Percentiles rank a stretch among this genome's conserved stretches.
These are phyloP conservation scores for Synanthedon formicaeformis DNA, from an alignment of 2,888 invertebrate genomes.

Conservation along the genomic window DNA sequence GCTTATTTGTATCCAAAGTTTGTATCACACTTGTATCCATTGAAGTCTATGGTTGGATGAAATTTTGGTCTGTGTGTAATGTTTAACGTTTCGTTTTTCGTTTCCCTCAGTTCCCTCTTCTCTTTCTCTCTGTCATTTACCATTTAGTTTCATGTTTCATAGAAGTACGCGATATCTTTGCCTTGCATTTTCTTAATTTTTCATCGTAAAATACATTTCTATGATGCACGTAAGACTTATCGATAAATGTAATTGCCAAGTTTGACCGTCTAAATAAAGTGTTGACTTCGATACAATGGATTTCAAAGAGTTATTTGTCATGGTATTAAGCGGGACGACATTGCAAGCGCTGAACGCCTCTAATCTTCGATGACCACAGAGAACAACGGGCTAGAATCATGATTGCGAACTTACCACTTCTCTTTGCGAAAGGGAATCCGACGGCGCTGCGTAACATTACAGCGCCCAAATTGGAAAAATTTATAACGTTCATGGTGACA, in stretches of 20 bases:
- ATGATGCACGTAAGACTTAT: too few relatives aligned
- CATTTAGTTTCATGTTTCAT: not conserved
- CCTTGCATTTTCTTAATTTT: slow-evolving; percentile 30
- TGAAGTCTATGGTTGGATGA: too few relatives aligned
- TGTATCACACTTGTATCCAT: too few relatives aligned
- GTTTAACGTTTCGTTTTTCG: slow-evolving; percentile 5
- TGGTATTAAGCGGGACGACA: slow-evolving; percentile 35
- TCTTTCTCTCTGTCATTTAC: slow-evolving; percentile 20
- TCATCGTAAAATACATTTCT: slow-evolving; percentile 15
- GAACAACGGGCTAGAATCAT: slow-evolving; percentile 57
- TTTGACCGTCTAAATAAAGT: slow-evolving; percentile 12
- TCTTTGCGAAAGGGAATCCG: slow-evolving; percentile 79
- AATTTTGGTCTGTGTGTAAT: too few relatives aligned
- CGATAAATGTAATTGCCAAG: slow-evolving; percentile 9
- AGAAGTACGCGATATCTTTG: slow-evolving; percentile 20
- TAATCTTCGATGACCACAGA: slow-evolving; percentile 56
- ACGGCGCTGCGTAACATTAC: slow-evolving; percentile 74
- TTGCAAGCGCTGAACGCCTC: slow-evolving; percentile 50
- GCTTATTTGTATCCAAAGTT: too few relatives aligned
- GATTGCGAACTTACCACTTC: slow-evolving; percentile 79
- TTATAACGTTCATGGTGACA: slow-evolving; percentile 81
- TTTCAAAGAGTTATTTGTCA: slow-evolving; percentile 42
- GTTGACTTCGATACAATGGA: slow-evolving; percentile 21
- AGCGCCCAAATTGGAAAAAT: slow-evolving; percentile 74
- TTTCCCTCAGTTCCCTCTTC: slow-evolving; percentile 51